phyloP scores from a whole-genome alignment of 1,140 invertebrate species.

The Diploscapter pachys region DNA sequence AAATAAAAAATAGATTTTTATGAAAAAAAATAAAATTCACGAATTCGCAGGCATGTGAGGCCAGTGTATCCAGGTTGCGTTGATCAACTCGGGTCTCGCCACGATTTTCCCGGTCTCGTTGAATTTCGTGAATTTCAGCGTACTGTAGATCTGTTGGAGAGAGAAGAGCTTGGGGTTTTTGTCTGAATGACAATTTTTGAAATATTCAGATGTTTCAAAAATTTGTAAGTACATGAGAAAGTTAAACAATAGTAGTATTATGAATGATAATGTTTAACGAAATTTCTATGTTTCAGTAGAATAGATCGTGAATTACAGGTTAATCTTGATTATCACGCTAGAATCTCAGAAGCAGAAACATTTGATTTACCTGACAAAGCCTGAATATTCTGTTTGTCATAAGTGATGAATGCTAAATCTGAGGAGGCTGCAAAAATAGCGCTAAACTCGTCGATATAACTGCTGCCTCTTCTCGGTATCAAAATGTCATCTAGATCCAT shows the following conservation, averaged over 20 bases:
- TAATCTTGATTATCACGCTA: too few relatives aligned
- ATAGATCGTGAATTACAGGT: background rate
- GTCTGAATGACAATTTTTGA: slow-evolving; percentile 3
- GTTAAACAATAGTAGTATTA: too few relatives aligned
- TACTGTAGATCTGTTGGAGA: slow-evolving; percentile 3
- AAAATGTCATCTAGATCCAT: slow-evolving; percentile 26
- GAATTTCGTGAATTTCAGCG: slow-evolving; percentile 8
- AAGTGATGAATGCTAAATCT: slow-evolving; percentile 12
- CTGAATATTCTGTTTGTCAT: slow-evolving; percentile 16
- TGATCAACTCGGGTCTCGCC: slow-evolving; percentile 15
- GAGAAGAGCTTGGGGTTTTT: slow-evolving; percentile 12
- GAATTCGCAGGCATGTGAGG: background rate
- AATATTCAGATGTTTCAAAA: too few relatives aligned
- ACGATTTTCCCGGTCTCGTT: slow-evolving; percentile 29
- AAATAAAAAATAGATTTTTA: too few relatives aligned
- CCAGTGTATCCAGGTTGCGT: slow-evolving; percentile 31
- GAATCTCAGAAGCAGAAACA: too few relatives aligned
- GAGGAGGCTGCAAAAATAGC: slow-evolving; percentile 1
- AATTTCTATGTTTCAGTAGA: background rate
- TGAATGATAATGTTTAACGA: too few relatives aligned
- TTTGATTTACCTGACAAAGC: slow-evolving; percentile 4
- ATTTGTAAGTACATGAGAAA: too few relatives aligned
- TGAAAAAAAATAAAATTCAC: too few relatives aligned
- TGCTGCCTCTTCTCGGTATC: slow-evolving; percentile 10
- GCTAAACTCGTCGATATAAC: slow-evolving; percentile 18